These are phyloP conservation scores for Scolopax rusticola DNA, from an alignment of 2,797 vertebrate species.

Conservation along the genomic window DNA sequence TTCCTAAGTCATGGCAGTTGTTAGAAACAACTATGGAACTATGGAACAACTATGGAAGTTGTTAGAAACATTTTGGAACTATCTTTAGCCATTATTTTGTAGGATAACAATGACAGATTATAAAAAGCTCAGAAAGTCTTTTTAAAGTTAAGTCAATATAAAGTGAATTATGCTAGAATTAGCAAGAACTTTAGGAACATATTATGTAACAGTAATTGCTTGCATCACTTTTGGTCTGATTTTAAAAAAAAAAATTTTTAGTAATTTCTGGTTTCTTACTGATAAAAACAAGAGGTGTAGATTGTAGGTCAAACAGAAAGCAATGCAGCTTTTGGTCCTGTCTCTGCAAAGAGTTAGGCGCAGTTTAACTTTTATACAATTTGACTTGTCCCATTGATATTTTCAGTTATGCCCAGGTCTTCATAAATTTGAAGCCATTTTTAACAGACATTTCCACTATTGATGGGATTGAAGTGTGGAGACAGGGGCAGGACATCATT, in stretches of 20 bases:
- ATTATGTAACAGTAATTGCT: background rate
- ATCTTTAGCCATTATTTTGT: background rate
- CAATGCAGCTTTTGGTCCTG: background rate
- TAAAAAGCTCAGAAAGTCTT: background rate
- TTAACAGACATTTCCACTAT: background rate
- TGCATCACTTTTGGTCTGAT: background rate
- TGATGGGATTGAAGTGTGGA: rapidly evolving
- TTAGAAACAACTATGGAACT: too few species aligned
- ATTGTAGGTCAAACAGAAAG: background rate
- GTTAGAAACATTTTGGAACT: background rate
- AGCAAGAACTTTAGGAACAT: background rate
- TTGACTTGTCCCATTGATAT: rapidly evolving
- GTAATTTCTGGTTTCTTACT: background rate
- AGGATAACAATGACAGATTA: background rate
- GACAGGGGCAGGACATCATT: background rate
- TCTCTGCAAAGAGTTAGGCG: background rate
- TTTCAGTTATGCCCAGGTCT: background rate
- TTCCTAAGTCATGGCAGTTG: background rate
- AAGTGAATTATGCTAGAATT: background rate
- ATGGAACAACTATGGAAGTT: background rate
- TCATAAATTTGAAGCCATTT: background rate
- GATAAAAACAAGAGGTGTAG: background rate
- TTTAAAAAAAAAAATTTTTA: background rate
- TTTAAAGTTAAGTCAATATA: background rate
- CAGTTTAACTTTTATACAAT: background rate